A percentile compares a stretch with the other conserved stretches of the same genome.
phyloP scores from a whole-genome alignment of 2,888 invertebrate species.

The Strigamia crassipes region DNA sequence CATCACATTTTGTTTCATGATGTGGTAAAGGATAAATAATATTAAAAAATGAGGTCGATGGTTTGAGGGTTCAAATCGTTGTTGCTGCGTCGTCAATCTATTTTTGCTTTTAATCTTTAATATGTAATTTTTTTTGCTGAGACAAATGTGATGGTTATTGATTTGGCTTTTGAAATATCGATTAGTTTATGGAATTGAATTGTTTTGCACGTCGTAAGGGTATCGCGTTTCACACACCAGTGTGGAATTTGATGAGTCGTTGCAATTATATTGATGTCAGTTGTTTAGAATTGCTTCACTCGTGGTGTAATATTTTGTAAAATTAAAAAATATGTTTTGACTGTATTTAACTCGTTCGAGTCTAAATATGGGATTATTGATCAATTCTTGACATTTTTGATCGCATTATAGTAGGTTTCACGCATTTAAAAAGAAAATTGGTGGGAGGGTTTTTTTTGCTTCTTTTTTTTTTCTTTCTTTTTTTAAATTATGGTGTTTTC shows the following conservation, averaged over 20 bases:
- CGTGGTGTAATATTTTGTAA: background rate
- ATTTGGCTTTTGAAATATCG: constrained; percentile 1
- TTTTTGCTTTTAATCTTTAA: constrained; percentile 3
- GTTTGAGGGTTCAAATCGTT: background rate
- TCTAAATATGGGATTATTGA: constrained; percentile 13
- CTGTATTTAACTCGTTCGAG: background rate
- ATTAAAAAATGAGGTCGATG: background rate
- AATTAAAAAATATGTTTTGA: background rate
- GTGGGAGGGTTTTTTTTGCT: too few species aligned
- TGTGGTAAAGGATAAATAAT: too few species aligned
- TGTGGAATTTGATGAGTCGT: constrained; percentile 34
- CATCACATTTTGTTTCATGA: background rate
- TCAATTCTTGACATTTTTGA: constrained; percentile 20
- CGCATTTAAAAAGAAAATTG: background rate
- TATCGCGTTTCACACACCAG: background rate
- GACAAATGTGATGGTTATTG: background rate
- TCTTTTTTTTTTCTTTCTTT: background rate
- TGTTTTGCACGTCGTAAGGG: background rate
- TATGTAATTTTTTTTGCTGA: background rate
- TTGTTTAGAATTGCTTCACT: background rate
- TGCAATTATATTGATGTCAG: background rate
- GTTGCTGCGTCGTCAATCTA: constrained; percentile 5
- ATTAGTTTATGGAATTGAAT: constrained; percentile 1
- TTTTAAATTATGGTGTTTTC: background rate
- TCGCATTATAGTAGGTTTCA: background rate